These are phyloP conservation scores for Drosophila prostipennis DNA, from an alignment of 2,888 invertebrate species.

Conservation along the genomic window DNA sequence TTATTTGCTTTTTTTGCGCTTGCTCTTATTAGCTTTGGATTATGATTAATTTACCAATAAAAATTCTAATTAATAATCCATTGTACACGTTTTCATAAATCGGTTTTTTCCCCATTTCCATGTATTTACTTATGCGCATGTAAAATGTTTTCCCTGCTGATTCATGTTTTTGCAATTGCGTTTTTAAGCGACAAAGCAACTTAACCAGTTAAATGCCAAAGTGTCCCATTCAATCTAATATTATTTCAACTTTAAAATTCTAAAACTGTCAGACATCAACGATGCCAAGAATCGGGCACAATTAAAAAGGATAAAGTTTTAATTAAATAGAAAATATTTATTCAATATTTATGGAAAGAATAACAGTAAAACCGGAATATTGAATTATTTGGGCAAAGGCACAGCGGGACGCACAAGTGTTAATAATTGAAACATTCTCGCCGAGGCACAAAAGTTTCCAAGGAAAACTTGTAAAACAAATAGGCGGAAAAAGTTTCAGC, in stretches of 20 bases:
- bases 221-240: slow-evolving; percentile 15
- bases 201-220: slow-evolving; percentile 3
- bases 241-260: background rate
- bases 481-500: slow-evolving; percentile 57
- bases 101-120: no score
- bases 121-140: slow-evolving; percentile 13
- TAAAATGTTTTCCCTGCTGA: background rate
- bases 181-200: background rate
- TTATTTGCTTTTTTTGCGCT: slow-evolving; percentile 41
- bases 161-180: background rate
- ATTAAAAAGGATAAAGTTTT: slow-evolving; percentile 56
- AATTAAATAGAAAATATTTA: slow-evolving; percentile 71
- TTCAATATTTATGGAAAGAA: slow-evolving; percentile 61
- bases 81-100: slow-evolving; percentile 17
- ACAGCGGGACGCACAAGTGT: slow-evolving; percentile 64
- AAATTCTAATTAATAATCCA: slow-evolving; percentile 46
- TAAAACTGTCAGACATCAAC: background rate
- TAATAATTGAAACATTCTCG: slow-evolving; percentile 72
- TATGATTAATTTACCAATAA: slow-evolving; percentile 46
- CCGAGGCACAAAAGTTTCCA: slow-evolving; percentile 24
- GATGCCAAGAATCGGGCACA: slow-evolving; percentile 23
- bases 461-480: slow-evolving; percentile 52
- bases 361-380: slow-evolving; percentile 47
- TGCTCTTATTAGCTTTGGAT: slow-evolving; percentile 36
- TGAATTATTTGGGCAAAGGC: slow-evolving; percentile 67